These are phyloP conservation scores for Galaxea fascicularis DNA, from an alignment of 92 coral and sea anemone species.

Conservation along the genomic window DNA sequence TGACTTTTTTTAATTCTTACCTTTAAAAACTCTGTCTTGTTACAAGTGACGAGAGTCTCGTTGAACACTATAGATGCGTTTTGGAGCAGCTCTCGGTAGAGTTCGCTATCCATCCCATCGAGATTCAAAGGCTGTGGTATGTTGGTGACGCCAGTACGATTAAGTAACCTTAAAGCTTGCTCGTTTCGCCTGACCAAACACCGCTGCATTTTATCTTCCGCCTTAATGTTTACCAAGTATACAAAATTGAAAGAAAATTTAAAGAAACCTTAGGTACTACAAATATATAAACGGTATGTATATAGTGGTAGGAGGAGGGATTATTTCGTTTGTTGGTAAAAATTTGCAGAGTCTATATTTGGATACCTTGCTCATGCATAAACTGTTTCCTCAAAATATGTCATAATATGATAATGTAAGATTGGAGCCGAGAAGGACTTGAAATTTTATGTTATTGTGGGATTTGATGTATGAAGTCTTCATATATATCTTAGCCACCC, in stretches of 20 bases:
- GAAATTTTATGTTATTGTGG: no score
- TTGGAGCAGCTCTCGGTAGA: constrained; percentile 40
- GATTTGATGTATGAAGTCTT: no score
- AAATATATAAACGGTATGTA: no score
- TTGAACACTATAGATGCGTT: constrained; percentile 74
- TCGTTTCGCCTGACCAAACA: constrained; percentile 61
- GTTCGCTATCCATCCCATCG: constrained; percentile 50
- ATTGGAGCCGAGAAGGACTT: no score
- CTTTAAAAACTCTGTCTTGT: constrained; percentile 82
- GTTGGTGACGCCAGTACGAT: constrained; percentile 58
- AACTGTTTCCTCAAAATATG: no score
- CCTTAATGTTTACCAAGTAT: constrained; percentile 41
- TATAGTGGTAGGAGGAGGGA: no score
- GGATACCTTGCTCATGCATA: no score
- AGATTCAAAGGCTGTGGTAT: constrained; percentile 34
- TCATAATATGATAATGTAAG: no score
- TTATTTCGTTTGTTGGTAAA: no score
- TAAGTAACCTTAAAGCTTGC: constrained; percentile 70
- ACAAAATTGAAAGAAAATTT: not conserved
- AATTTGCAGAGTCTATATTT: no score
- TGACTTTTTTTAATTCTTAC: no score
- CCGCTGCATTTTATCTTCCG: constrained; percentile 86
- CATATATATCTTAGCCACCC: no score
- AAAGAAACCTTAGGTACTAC: not conserved
- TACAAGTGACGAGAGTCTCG: constrained; percentile 72